Percentiles rank a stretch among this genome's conserved stretches.
Conservation (phyloP, 2,888 invertebrate species). For the Noctua pronuba region DNA sequence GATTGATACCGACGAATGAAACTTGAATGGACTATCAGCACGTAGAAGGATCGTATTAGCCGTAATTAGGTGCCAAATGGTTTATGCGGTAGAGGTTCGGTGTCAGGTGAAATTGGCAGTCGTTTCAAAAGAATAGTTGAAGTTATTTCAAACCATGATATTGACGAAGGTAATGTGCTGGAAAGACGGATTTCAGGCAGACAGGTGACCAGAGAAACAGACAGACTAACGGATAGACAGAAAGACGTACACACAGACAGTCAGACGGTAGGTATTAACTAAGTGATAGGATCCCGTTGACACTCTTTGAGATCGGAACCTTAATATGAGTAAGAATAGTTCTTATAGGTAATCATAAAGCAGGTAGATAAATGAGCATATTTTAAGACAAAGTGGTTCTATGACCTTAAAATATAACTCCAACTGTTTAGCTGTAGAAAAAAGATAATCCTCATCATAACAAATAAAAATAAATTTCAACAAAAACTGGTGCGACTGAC, state of each 20-base stretch:
- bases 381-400: not conserved
- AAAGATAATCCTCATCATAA: not conserved
- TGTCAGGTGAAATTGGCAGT: constrained; percentile 22
- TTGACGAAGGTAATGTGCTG: not conserved
- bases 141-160: constrained; percentile 5
- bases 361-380: not conserved
- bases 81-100: constrained; percentile 15
- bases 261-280: not conserved
- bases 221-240: too few relatives aligned
- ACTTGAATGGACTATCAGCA: constrained; percentile 73
- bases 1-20: constrained; percentile 60
- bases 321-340: not conserved
- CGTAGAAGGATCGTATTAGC: constrained; percentile 67
- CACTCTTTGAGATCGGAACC: not conserved
- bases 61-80: constrained; percentile 59
- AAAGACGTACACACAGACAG: not conserved
- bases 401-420: not conserved
- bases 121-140: not conserved
- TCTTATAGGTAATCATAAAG: not conserved
- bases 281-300: too few relatives aligned
- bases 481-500: constrained; percentile 38
- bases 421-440: not conserved
- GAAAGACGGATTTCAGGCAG: not conserved
- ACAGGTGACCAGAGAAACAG: not conserved
- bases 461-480: constrained; percentile 26